Base-by-base conservation (phyloP, 2,797 vertebrate genomes). In the Catamblyrhynchus diadema region DNA sequence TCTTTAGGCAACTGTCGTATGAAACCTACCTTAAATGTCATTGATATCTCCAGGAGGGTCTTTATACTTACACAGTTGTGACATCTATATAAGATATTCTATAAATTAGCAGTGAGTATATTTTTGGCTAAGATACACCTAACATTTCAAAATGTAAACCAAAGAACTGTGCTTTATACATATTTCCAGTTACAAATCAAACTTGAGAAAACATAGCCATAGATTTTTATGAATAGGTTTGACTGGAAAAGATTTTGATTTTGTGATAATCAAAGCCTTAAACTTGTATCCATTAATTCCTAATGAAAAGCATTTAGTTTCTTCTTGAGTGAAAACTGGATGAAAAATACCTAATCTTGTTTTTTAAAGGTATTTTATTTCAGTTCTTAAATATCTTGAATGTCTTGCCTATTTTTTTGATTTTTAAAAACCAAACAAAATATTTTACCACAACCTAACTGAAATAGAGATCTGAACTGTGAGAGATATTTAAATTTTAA, bases 361-460 rank as follows among this genome's bases (percentile, higher is more conserved):
- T 2, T 67, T 41, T 25, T 28, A 4, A 14, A 59, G 4, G 3
- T 32, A 35, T 90, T 57, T 10, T 15, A 28, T 60, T 66, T 15
- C 2, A 25, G 0, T 71, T 70, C 8, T 62, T 67, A 66, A 56
- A 23, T 56, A 42, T 20, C 20, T 64, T 64, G 21, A 42, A 14
- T 44, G 11, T 24, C 27, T 45, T 57, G 4, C 0, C 1, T 21
- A 16, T 16, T 57, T 56, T 65, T 50, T 67, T 2, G 5, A 17
- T 24, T 47, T 79, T 72, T 56, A 19, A 30, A n/a, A 62, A 37
- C 3, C 7, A 48, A 48, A 48, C 25, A 6, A 81, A 41, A 5
- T 22, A 61, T 60, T 88, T 92, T 66, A 23, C 9, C 9, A 32
- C n/a, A 14, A 3, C 1, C 24, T 14, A 23, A 64, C 2, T 47